Evolutionary conservation across 2,797 vertebrate genomes (phyloP).

Genomic region (Typhlichthys eigenmanni): DNA sequence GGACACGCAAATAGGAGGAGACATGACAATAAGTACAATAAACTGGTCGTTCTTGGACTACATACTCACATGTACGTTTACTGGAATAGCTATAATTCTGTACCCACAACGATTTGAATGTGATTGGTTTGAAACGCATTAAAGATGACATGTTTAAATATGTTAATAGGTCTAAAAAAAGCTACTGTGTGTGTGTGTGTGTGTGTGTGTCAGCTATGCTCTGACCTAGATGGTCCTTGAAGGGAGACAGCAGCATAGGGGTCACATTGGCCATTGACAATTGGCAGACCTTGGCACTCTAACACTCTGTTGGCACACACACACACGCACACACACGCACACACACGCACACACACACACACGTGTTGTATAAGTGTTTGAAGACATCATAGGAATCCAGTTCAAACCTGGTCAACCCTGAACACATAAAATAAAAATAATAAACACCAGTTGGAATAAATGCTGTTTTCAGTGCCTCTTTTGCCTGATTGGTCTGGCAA

Average conservation of each 20-base stretch:
- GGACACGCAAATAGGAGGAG: conserved; percentile 1
- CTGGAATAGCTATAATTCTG: too few relatives aligned
- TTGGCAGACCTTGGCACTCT: conserved; percentile 96
- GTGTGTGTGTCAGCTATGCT: conserved; percentile 8
- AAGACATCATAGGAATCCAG: neutral
- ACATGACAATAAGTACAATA: neutral
- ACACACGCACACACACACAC: conserved; percentile 4
- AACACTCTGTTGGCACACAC: conserved; percentile 80
- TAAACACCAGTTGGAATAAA: too few relatives aligned
- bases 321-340: conserved; percentile 22
- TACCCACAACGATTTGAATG: too few relatives aligned
- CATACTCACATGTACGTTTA: too few relatives aligned
- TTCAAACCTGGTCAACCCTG: too few relatives aligned
- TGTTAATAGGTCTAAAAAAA: too few relatives aligned
- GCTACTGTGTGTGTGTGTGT: neutral
- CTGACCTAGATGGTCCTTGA: conserved; percentile 90
- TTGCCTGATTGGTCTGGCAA: too few relatives aligned
- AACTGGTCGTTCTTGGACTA: too few relatives aligned
- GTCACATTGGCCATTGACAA: conserved; percentile 98
- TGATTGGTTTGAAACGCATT: too few relatives aligned
- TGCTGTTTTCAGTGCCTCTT: too few relatives aligned
- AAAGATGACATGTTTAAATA: too few relatives aligned
- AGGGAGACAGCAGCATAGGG: conserved; percentile 94
- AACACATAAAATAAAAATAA: too few relatives aligned
- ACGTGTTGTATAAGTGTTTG: neutral